Conservation (phyloP, 2,113 vertebrate species). For the Trochalopteron elliotii region DNA sequence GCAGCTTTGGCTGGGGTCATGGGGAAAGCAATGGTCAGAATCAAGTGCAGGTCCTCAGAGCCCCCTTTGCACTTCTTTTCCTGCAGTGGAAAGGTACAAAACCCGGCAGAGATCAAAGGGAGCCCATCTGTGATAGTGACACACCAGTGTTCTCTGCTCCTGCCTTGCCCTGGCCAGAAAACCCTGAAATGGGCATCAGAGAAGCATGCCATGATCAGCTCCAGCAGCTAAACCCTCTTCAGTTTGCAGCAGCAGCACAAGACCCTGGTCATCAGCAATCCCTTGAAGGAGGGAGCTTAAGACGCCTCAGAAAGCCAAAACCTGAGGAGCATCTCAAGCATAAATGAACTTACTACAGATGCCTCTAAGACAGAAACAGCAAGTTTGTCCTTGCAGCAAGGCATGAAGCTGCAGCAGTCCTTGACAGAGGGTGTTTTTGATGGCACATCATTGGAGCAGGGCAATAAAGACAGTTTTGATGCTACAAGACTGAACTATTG, state of each 20-base stretch:
- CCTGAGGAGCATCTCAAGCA: not conserved
- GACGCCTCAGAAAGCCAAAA: not conserved
- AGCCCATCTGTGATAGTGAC: not conserved
- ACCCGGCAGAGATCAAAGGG: not conserved
- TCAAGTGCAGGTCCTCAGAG: not conserved
- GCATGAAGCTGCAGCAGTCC: not conserved
- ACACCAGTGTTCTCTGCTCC: not conserved
- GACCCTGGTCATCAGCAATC: not conserved
- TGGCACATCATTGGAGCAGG: not conserved
- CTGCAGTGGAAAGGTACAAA: fast-evolving
- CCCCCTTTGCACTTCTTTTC: not conserved
- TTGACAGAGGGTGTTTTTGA: not conserved
- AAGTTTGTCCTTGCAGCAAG: not conserved
- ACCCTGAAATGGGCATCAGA: not conserved
- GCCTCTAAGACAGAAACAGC: not conserved
- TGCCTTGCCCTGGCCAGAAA: not conserved
- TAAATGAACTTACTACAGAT: not conserved
- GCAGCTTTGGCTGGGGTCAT: not conserved
- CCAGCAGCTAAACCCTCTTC: not conserved
- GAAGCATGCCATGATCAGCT: not conserved
- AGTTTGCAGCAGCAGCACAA: not conserved
- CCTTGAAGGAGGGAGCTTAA: not conserved
- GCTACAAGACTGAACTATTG: not conserved
- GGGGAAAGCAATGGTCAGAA: not conserved
- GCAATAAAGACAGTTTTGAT: not conserved